These are phyloP conservation scores for Caprella mutica DNA, from an alignment of 2,888 invertebrate genomes.

Conservation along the genomic window DNA sequence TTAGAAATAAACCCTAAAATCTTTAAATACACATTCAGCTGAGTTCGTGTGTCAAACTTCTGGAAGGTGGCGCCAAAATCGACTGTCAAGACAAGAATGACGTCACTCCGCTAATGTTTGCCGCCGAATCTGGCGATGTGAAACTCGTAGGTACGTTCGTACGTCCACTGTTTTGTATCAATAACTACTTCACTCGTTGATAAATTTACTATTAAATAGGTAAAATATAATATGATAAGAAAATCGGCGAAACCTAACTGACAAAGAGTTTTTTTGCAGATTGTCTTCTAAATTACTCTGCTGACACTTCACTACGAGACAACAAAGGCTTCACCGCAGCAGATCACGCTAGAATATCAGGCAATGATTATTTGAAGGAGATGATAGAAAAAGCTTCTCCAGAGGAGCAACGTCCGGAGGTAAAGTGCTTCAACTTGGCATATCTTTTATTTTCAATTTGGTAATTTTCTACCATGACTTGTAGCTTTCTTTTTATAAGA, in stretches of 20 bases:
- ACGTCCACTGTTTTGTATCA: too few species aligned
- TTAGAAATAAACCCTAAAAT: too few species aligned
- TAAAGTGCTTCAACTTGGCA: too few species aligned
- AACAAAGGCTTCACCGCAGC: neutral
- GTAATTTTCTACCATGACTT: too few species aligned
- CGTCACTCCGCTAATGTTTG: neutral
- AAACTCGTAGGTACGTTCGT: neutral
- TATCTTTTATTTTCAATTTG: too few species aligned
- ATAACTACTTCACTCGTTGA: too few species aligned
- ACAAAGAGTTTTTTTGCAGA: neutral
- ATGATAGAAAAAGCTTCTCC: too few species aligned
- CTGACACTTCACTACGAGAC: neutral
- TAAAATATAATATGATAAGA: neutral
- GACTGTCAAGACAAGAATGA: neutral
- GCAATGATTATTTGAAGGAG: neutral
- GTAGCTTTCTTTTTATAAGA: too few species aligned
- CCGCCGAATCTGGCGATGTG: constrained; percentile 2
- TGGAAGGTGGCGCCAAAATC: constrained; percentile 4
- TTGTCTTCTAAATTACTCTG: neutral
- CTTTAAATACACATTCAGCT: too few species aligned
- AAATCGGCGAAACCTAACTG: neutral
- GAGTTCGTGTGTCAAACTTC: neutral
- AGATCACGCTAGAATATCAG: neutral
- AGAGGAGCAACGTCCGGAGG: too few species aligned
- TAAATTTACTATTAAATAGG: neutral